These are phyloP conservation scores for Cryptus armator DNA, from an alignment of 2,888 invertebrate genomes.

Conservation along the genomic window DNA sequence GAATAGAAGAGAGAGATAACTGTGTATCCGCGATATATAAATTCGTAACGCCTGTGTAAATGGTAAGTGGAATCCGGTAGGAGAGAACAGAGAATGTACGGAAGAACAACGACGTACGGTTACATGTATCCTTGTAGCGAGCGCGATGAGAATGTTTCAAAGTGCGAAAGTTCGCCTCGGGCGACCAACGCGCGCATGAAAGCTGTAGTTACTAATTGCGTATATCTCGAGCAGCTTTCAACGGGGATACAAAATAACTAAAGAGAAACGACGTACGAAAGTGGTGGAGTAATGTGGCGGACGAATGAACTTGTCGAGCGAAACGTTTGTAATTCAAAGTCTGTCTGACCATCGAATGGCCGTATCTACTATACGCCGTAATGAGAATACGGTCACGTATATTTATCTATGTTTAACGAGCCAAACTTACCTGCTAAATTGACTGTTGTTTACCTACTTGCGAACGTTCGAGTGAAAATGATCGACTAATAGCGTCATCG, in stretches of 20 bases:
- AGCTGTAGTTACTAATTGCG: slow-evolving; percentile 65
- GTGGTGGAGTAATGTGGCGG: neutral
- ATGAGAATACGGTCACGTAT: slow-evolving; percentile 2
- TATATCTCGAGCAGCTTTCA: slow-evolving; percentile 3
- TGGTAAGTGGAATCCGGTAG: slow-evolving; percentile 22
- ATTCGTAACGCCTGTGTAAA: slow-evolving; percentile 52
- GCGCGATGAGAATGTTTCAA: slow-evolving; percentile 44
- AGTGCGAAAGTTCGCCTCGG: slow-evolving; percentile 63
- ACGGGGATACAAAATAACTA: slow-evolving; percentile 4
- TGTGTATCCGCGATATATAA: slow-evolving; percentile 27
- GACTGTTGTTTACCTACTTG: neutral
- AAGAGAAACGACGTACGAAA: neutral
- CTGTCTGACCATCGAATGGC: slow-evolving; percentile 30
- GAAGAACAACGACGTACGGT: neutral
- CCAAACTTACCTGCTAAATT: neutral
- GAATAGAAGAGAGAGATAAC: neutral
- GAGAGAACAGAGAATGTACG: slow-evolving; percentile 23
- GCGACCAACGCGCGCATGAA: slow-evolving; percentile 27
- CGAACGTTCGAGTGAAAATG: neutral
- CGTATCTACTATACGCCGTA: neutral
- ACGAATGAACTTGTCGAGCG: neutral
- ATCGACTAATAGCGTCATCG: no score
- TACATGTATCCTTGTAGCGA: neutral
- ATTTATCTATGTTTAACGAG: neutral
- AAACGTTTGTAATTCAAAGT: slow-evolving; percentile 52